These are phyloP conservation scores for Tipula helvola DNA, from an alignment of 2,888 invertebrate genomes.

Conservation along the genomic window DNA sequence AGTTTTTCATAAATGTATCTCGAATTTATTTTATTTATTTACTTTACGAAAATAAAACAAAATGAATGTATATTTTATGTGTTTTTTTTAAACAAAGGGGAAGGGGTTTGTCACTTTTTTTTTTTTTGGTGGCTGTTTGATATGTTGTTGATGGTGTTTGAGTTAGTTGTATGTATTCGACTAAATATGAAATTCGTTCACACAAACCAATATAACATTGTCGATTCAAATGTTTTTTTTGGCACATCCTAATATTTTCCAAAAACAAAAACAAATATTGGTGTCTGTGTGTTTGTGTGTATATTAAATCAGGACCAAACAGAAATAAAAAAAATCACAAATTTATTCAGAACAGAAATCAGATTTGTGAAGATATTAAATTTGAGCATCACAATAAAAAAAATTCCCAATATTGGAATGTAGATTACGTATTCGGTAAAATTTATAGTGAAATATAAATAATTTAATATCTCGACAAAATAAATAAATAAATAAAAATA, in stretches of 20 bases:
- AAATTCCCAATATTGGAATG: background rate
- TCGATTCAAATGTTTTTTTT: background rate
- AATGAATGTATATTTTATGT: background rate
- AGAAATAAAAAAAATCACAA: background rate
- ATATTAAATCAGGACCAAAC: background rate
- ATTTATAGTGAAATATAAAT: background rate
- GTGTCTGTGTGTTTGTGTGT: background rate
- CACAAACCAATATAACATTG: background rate
- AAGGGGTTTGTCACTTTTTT: background rate
- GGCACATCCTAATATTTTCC: background rate
- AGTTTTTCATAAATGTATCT: background rate
- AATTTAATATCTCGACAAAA: background rate
- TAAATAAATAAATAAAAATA: background rate
- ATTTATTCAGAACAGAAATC: slow-evolving; percentile 4
- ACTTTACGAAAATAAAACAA: background rate
- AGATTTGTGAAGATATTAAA: background rate
- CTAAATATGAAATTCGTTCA: background rate
- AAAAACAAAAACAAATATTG: background rate
- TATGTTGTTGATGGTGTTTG: background rate
- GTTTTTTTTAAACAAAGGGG: background rate
- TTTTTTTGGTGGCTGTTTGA: background rate
- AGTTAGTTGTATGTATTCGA: background rate
- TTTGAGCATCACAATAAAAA: background rate
- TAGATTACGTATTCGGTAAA: background rate
- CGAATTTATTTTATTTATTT: background rate